Evolutionary conservation across 2,113 vertebrate species (phyloP), one percentile per base, ranked within the genome.

Genomic region (Scatophagus argus): DNA sequence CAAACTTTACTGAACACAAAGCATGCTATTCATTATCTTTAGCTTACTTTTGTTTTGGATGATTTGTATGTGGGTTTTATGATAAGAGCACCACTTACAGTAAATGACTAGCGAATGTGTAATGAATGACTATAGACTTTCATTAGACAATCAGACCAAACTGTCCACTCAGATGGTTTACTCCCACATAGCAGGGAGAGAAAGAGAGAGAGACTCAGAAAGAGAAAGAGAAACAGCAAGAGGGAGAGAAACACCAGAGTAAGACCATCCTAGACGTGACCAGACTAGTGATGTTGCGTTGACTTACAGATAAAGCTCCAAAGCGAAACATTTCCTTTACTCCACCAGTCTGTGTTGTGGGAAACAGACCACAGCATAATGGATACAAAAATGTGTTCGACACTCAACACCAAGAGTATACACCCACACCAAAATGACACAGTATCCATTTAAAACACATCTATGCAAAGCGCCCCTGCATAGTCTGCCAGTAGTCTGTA

Each of bases 271-370:
- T 5, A 2, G 49, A 88, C 68, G 85, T 87, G 90, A 92, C 86
- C 41, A 65, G 89, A 85, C 68, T 92, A 39, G 34, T 46, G 60
- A 89, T 87, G 75, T 25, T 34, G 52, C 4, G 4, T 41, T 84
- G 84, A 87, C 82, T 85, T 82, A 84, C 60, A 27, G 34, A 67
- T 61, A 84, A 77, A 87, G 72, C 80, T 70, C 59, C 43, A 23
- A 59, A 84, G 36, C 46, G n/a, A 78, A 89, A 82, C 8, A 4
- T 36, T 83, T 87, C 43, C 73, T 77, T 70, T 81, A 61, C 64
- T 54, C 19, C 44, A 67, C 38, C 68, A 72, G 59, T 77, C 43
- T 29, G 51, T 63, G 52, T 61, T 81, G 49, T 54, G 47, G 88
- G 69, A 89, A 87, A 77, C 81, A 67, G 70, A 51, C 60, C 31